Evolutionary conservation across 1,140 invertebrate species (phyloP).

Genomic region (Spodoptera frugiperda): DNA sequence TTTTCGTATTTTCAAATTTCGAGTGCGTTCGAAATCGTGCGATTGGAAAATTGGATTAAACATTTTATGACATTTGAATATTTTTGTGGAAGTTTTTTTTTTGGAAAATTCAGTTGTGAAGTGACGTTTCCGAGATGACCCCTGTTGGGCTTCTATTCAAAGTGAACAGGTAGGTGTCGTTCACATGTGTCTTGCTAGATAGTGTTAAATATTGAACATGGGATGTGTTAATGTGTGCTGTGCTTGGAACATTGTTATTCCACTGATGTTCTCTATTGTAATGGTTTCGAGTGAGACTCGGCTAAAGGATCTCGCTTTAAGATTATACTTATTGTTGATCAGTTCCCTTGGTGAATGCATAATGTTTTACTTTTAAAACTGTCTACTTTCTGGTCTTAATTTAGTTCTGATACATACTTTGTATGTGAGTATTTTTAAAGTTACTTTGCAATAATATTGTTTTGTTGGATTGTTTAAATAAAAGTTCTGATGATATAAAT

Average conservation of each 20-base stretch:
- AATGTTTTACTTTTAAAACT: background rate
- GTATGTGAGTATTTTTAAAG: too few species aligned
- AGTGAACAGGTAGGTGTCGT: slow-evolving; percentile 81
- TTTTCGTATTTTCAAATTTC: slow-evolving; percentile 6
- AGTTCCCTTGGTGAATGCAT: slow-evolving; percentile 6
- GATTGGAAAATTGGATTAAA: slow-evolving; percentile 1
- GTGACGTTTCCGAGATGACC: slow-evolving; percentile 68
- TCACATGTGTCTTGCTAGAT: slow-evolving; percentile 53
- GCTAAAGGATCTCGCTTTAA: slow-evolving; percentile 19
- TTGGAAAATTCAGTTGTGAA: slow-evolving; percentile 21
- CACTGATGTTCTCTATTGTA: slow-evolving; percentile 39
- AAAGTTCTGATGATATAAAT: too few species aligned
- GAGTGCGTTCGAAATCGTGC: slow-evolving; percentile 9
- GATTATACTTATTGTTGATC: slow-evolving; percentile 37
- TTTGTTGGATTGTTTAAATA: too few species aligned
- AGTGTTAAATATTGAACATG: slow-evolving; percentile 60
- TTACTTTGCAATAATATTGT: too few species aligned
- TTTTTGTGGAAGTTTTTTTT: background rate
- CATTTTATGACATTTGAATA: slow-evolving; percentile 36
- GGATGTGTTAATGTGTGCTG: slow-evolving; percentile 53
- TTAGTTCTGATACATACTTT: background rate
- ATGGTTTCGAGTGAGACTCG: slow-evolving; percentile 31
- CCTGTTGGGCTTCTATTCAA: slow-evolving; percentile 84
- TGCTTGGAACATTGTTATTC: slow-evolving; percentile 48
- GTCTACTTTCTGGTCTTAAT: background rate